Percentiles rank a stretch among this genome's conserved stretches.
Conservation (phyloP, 1,140 invertebrate species). For the Leptinotarsa undecemlineata region DNA sequence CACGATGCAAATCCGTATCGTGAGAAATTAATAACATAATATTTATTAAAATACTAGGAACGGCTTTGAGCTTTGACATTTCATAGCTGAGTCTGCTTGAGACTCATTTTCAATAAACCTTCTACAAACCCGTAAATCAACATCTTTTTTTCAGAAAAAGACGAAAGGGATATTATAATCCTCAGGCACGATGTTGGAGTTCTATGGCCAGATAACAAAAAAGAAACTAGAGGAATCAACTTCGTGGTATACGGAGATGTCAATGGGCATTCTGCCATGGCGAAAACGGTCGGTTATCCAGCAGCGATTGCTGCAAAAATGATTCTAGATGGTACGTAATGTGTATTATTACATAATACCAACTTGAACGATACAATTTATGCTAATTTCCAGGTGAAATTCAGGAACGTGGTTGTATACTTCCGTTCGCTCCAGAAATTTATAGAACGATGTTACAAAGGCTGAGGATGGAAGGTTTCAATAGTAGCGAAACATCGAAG, state of each 20-base stretch:
- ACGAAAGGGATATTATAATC: slow-evolving; percentile 93
- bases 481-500: slow-evolving; percentile 71
- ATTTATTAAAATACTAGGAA: too few relatives aligned
- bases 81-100: too few relatives aligned
- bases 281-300: slow-evolving; percentile 94
- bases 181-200: slow-evolving; percentile 92
- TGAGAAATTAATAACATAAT: too few relatives aligned
- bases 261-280: slow-evolving; percentile 93
- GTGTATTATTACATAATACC: neutral
- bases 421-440: slow-evolving; percentile 88
- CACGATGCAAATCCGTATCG: too few relatives aligned
- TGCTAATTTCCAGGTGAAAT: slow-evolving; percentile 80
- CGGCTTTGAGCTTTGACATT: too few relatives aligned
- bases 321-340: slow-evolving; percentile 84
- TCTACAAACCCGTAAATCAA: too few relatives aligned
- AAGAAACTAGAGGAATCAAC: slow-evolving; percentile 86
- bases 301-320: slow-evolving; percentile 96
- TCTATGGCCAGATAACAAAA: slow-evolving; percentile 84
- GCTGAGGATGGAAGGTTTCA: slow-evolving; percentile 82
- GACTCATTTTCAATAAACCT: too few relatives aligned
- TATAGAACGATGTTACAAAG: slow-evolving; percentile 88
- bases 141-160: slow-evolving; percentile 60
- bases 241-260: slow-evolving; percentile 91
- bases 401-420: slow-evolving; percentile 87
- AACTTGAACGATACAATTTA: too few relatives aligned